Percentiles rank a stretch among this genome's conserved stretches.
phyloP scores from a whole-genome alignment of 2,113 vertebrate genomes.

The Gavia stellata region DNA sequence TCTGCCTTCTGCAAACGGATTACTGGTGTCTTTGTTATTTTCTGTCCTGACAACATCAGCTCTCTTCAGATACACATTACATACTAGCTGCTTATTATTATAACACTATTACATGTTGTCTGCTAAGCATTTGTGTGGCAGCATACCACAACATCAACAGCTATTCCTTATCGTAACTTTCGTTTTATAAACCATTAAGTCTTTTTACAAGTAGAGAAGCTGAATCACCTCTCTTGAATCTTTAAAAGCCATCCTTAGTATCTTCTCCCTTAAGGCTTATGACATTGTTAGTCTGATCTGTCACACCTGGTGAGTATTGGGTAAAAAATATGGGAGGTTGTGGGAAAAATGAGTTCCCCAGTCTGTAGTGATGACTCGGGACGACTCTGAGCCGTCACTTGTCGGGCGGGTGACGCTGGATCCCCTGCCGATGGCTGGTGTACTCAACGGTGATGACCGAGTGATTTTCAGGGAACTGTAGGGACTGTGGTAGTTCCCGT shows the following conservation, averaged over 20 bases:
- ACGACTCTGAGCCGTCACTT: not conserved
- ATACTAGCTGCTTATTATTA: not conserved
- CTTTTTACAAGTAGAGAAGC: not conserved
- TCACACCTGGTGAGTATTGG: not conserved
- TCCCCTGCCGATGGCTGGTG: not conserved
- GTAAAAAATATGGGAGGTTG: not conserved
- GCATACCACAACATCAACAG: not conserved
- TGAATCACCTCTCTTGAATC: not conserved
- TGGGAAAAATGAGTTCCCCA: not conserved
- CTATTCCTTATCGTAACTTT: not conserved
- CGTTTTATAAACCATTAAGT: not conserved
- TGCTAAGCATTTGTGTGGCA: not conserved
- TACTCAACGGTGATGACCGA: fast-evolving
- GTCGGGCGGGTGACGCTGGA: fast-evolving
- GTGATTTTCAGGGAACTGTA: not conserved
- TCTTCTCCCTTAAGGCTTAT: not conserved
- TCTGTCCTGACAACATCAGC: not conserved
- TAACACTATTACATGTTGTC: not conserved
- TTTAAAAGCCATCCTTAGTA: not conserved
- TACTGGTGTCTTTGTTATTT: not conserved
- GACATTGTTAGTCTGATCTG: not conserved
- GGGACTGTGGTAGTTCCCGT: not conserved
- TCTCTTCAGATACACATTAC: not conserved
- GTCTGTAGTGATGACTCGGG: not conserved
- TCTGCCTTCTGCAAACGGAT: not conserved